Evolutionary conservation across 2,113 vertebrate genomes (phyloP).

Genomic region (Lycaon pictus): DNA sequence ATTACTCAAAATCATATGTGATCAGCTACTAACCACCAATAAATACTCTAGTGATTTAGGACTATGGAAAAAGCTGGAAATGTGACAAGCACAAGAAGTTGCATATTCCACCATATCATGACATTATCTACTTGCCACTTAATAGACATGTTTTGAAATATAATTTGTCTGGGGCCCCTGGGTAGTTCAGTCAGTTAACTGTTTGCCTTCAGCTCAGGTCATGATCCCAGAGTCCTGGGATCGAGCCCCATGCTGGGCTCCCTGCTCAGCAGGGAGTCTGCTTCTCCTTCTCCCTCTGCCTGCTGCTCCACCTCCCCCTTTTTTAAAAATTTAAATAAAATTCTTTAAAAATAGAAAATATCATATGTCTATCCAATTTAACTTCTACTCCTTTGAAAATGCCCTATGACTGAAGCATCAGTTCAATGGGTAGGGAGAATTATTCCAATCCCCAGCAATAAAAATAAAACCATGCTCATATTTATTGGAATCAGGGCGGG

Average conservation of each 20-base stretch:
- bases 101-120: neutral
- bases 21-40: neutral
- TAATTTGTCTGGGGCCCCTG: neutral
- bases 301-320: too few relatives aligned
- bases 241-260: too few relatives aligned
- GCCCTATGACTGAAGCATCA: neutral
- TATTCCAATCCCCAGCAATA: neutral
- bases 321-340: too few relatives aligned
- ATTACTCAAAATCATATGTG: neutral
- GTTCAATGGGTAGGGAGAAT: neutral
- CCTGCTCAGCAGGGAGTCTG: too few relatives aligned
- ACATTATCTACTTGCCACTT: neutral
- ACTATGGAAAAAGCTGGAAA: neutral
- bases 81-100: neutral
- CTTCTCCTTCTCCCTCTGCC: too few relatives aligned
- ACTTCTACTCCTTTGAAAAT: neutral
- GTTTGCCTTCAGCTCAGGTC: too few relatives aligned
- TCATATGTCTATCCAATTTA: neutral
- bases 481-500: neutral
- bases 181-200: too few relatives aligned
- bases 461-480: conserved; percentile 32
- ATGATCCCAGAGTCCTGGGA: too few relatives aligned
- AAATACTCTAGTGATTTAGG: neutral
- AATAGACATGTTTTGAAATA: neutral
- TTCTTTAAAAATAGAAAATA: neutral